These are phyloP conservation scores for Nothocercus julius DNA, from an alignment of 2,113 vertebrate genomes.

Conservation along the genomic window DNA sequence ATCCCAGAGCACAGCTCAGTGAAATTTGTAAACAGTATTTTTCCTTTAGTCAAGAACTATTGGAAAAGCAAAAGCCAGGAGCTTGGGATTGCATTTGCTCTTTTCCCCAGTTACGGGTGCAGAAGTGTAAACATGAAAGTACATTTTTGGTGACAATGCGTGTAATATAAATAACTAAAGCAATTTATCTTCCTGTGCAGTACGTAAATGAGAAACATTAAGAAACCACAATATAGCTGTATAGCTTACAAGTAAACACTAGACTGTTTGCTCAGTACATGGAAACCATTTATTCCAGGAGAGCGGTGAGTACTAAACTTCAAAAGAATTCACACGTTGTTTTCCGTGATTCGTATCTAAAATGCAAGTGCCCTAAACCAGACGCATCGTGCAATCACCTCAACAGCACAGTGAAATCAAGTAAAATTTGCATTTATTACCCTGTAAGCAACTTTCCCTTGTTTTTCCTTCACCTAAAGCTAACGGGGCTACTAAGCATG, in stretches of 20 bases:
- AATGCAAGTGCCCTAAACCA: background rate
- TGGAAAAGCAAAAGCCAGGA: background rate
- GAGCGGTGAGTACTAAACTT: background rate
- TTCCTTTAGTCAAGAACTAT: background rate
- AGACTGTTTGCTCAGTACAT: background rate
- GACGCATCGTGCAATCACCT: background rate
- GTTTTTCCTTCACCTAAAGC: background rate
- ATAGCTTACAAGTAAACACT: background rate
- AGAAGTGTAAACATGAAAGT: background rate
- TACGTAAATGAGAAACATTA: background rate
- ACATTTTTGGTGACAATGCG: background rate
- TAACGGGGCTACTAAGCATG: background rate
- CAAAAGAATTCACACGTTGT: background rate
- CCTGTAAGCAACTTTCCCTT: background rate
- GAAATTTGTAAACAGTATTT: background rate
- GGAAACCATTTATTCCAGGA: background rate
- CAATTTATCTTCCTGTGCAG: background rate
- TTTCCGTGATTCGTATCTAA: background rate
- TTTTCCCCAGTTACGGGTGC: background rate
- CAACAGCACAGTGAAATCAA: slow-evolving; percentile 6
- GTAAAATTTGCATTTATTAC: background rate
- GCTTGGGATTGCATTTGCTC: background rate
- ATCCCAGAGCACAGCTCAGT: background rate
- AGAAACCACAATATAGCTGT: background rate
- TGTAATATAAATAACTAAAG: background rate